A percentile compares a stretch with the other conserved stretches of the same genome.
These are phyloP conservation scores for Tetramorium simillimum DNA, from an alignment of 1,140 invertebrate species.

Conservation along the genomic window DNA sequence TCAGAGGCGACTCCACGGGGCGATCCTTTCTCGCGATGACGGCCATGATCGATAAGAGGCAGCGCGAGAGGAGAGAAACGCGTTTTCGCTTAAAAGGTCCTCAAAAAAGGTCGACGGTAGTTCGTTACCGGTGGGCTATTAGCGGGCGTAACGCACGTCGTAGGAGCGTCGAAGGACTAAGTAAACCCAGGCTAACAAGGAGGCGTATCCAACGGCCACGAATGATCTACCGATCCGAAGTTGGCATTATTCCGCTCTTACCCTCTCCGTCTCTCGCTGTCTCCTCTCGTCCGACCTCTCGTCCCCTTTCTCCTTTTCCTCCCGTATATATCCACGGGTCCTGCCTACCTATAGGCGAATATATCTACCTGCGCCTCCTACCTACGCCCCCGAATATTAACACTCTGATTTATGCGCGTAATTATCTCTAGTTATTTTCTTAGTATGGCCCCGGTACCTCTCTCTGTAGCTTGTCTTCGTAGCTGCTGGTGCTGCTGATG, in stretches of 20 bases:
- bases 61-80: constrained; percentile 63
- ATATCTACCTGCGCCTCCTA: constrained; percentile 74
- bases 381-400: constrained; percentile 85
- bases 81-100: constrained; percentile 73
- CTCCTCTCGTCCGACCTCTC: constrained; percentile 4
- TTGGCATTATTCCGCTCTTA: constrained; percentile 78
- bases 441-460: constrained; percentile 45
- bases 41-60: constrained; percentile 72
- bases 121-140: constrained; percentile 83
- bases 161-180: constrained; percentile 80
- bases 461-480: constrained; percentile 71
- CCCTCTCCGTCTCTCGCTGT: constrained; percentile 25
- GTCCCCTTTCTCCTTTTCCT: constrained; percentile 25
- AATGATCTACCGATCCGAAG: constrained; percentile 83
- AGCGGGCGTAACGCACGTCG: constrained; percentile 83
- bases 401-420: constrained; percentile 85
- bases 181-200: constrained; percentile 84
- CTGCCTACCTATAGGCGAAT: constrained; percentile 63
- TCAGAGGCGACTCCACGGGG: constrained; percentile 59
- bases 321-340: constrained; percentile 26
- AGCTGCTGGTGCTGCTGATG: constrained; percentile 80
- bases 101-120: constrained; percentile 80
- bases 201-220: constrained; percentile 81
- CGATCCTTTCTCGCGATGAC: constrained; percentile 65
- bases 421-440: constrained; percentile 85